These are phyloP conservation scores for Eledona agricola DNA, from an alignment of 2,888 invertebrate species.

Conservation along the genomic window DNA sequence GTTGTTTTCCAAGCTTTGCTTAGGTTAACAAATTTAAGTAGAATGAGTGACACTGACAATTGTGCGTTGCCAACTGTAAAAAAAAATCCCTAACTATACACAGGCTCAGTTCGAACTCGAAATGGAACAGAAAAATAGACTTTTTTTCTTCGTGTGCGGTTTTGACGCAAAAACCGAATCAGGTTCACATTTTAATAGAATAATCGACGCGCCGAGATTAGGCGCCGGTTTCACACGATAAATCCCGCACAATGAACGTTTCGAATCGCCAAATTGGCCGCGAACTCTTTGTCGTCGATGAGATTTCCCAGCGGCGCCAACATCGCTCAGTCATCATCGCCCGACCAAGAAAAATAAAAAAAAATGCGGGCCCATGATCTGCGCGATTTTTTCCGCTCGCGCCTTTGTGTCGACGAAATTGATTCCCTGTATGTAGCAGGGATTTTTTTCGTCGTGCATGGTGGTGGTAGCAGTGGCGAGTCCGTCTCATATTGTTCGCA, in stretches of 20 bases:
- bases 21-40: too few relatives aligned
- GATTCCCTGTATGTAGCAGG: slow-evolving; percentile 9
- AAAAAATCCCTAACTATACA: too few relatives aligned
- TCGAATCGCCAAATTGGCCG: slow-evolving; percentile 31
- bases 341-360: slow-evolving; percentile 1
- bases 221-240: slow-evolving; percentile 35
- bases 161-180: neutral
- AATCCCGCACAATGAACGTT: slow-evolving; percentile 28
- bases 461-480: slow-evolving; percentile 4
- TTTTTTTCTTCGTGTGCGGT: slow-evolving; percentile 14
- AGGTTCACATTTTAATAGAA: slow-evolving; percentile 28
- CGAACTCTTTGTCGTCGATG: slow-evolving; percentile 24
- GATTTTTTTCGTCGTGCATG: slow-evolving; percentile 6
- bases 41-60: too few relatives aligned
- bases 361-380: too few relatives aligned
- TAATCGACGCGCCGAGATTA: slow-evolving; percentile 19
- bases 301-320: slow-evolving; percentile 26
- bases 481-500: slow-evolving; percentile 29
- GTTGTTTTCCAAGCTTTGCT: too few relatives aligned
- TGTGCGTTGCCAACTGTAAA: too few relatives aligned
- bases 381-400: slow-evolving; percentile 1
- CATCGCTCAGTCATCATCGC: slow-evolving; percentile 1
- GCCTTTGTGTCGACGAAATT: slow-evolving; percentile 19
- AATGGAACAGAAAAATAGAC: too few relatives aligned
- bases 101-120: too few relatives aligned